phyloP scores from a whole-genome alignment of 2,797 vertebrate species.

The Chelonia mydas region DNA sequence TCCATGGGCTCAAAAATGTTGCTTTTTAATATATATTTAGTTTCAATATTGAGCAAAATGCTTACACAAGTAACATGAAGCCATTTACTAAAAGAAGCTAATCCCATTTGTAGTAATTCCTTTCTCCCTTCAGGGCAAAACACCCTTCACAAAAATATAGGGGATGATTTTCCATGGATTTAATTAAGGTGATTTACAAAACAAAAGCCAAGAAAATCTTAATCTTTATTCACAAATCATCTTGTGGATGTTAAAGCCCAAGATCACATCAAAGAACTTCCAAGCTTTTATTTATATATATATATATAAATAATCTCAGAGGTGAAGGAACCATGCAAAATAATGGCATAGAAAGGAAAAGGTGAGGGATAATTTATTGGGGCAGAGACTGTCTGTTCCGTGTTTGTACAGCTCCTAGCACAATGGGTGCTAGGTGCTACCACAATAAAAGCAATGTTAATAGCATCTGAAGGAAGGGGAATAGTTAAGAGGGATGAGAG shows the following conservation, averaged over 20 bases:
- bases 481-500: neutral
- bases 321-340: neutral
- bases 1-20: neutral
- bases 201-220: neutral
- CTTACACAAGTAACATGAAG: slow-evolving; percentile 54
- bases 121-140: slow-evolving; percentile 45
- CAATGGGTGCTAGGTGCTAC: neutral
- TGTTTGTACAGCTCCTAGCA: neutral
- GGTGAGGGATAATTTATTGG: neutral
- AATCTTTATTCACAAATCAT: neutral
- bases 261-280: neutral
- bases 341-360: neutral
- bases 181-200: neutral
- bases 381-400: rapidly evolving
- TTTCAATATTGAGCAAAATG: slow-evolving; percentile 60
- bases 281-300: neutral
- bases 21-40: slow-evolving; percentile 39
- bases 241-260: neutral
- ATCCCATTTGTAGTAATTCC: slow-evolving; percentile 34
- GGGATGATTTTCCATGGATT: slow-evolving; percentile 39
- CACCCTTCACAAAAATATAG: slow-evolving; percentile 48
- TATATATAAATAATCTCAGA: no score
- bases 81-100: slow-evolving; percentile 50
- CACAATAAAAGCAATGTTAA: neutral
- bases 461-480: neutral